phyloP scores from a whole-genome alignment of 1,140 invertebrate species.

The Aphis craccivora region DNA sequence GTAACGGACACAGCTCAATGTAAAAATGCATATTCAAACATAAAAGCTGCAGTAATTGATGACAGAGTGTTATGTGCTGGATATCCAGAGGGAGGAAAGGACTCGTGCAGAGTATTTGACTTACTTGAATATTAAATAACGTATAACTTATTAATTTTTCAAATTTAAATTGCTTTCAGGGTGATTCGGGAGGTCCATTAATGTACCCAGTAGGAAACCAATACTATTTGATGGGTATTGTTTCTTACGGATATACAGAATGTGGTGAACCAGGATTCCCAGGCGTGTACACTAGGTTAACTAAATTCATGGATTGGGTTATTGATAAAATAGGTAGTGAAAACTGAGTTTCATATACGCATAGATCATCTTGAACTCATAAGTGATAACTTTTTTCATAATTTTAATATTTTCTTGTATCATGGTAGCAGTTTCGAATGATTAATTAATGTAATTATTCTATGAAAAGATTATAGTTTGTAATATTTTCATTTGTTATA shows the following conservation, averaged over 20 bases:
- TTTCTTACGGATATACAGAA: slow-evolving; percentile 71
- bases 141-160: background rate
- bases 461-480: background rate
- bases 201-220: slow-evolving; percentile 73
- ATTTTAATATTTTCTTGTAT: background rate
- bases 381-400: background rate
- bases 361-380: background rate
- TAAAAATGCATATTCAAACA: slow-evolving; percentile 59
- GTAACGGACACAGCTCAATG: slow-evolving; percentile 71
- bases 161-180: slow-evolving; percentile 64
- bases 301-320: slow-evolving; percentile 80
- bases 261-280: slow-evolving; percentile 78
- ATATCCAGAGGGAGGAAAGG: slow-evolving; percentile 10
- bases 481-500: background rate
- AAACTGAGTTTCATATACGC: slow-evolving; percentile 25
- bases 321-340: slow-evolving; percentile 66
- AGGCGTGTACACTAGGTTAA: slow-evolving; percentile 82
- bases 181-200: slow-evolving; percentile 85
- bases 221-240: slow-evolving; percentile 80
- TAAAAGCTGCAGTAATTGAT: background rate
- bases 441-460: background rate
- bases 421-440: too few relatives aligned
- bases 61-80: slow-evolving; percentile 56
- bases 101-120: slow-evolving; percentile 28
- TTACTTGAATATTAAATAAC: background rate